Conservation (phyloP, 1,140 invertebrate genomes). For the Telenomus remus region DNA sequence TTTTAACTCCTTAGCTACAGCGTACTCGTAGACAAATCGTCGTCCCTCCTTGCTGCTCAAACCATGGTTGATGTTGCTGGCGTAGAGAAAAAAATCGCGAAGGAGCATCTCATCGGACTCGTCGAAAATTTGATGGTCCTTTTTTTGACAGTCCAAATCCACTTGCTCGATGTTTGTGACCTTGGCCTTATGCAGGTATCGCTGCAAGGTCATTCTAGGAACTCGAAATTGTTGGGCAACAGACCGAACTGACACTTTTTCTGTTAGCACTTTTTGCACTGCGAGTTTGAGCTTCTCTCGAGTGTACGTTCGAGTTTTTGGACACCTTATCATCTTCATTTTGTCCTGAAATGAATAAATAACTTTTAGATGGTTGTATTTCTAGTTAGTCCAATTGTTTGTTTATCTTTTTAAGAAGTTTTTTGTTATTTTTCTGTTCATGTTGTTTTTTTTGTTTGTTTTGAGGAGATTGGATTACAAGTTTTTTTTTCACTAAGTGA, state of each 20-base stretch:
- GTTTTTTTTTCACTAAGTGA: too few species aligned
- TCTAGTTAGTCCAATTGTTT: too few species aligned
- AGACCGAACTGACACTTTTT: conserved; percentile 40
- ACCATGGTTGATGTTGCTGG: conserved; percentile 33
- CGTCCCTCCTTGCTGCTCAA: conserved; percentile 49
- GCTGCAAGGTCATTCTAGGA: conserved; percentile 41
- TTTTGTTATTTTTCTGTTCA: too few species aligned
- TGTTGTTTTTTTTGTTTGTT: too few species aligned
- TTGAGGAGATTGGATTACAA: too few species aligned
- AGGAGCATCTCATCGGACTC: conserved; percentile 37
- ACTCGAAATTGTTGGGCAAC: conserved; percentile 33
- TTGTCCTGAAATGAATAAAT: conserved; percentile 10
- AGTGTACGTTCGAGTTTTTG: conserved; percentile 19
- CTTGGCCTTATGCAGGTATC: conserved; percentile 42
- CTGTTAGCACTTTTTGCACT: conserved; percentile 27
- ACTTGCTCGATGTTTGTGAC: conserved; percentile 16
- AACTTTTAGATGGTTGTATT: too few species aligned
- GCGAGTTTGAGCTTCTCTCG: conserved; percentile 35
- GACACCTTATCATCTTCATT: not conserved
- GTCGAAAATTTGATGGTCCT: conserved; percentile 27
- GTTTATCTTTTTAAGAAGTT: too few species aligned
- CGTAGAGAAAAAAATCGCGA: conserved; percentile 41
- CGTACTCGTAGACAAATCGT: conserved; percentile 45
- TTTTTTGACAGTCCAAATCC: conserved; percentile 26
- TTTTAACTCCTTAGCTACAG: conserved; percentile 21